Evolutionary conservation across 1,140 invertebrate genomes (phyloP), one percentile per base, ranked within the genome.

Genomic region (Pemphigus obesinymphae): DNA sequence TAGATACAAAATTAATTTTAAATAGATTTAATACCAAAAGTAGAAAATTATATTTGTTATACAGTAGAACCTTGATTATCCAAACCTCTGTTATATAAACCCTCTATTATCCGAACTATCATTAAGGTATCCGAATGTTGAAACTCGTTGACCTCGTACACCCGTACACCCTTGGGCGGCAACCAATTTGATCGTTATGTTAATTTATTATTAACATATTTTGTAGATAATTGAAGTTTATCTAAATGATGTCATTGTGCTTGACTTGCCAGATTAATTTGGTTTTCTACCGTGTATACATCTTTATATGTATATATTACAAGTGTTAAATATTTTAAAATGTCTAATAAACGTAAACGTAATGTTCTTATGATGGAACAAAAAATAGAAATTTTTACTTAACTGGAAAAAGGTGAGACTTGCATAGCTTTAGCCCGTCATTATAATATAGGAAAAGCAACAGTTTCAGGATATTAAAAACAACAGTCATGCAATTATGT

Each of bases 401-500:
- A 82, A 50, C 43, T 83, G 8, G 76, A 83, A 23, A 83, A 73
- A 40, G 83, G 83, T 73, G 83, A 82, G 70, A 70, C 29, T 72
- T 61, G 53, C 13, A 63, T 50, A 55, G 29, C 45, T 61, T 55
- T 83, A 43, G 55, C 81, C 15, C 48, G 45, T 40, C 15, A 37
- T 37, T 84, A 72, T 63, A 70, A 50, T 72, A 43, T 83, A 37
- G 81, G 83, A n/a, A 84, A 82, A 78, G 70, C 83, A 58, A 83
- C 83, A 23, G 82, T 82, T 75, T 55, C 76, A n/a, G 20, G 81
- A 83, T 50, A 80, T 82, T 53, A 76, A 72, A 80, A 83, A 83
- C 29, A 73, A 82, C 6, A 63, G 53, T 45, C 70, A 73, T 73
- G 43, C n/a, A n/a, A n/a, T n/a, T n/a, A n/a, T n/a, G n/a, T n/a